Evolutionary conservation across 2,888 invertebrate species (phyloP).

Genomic region (Hipparchia sbordonii): DNA sequence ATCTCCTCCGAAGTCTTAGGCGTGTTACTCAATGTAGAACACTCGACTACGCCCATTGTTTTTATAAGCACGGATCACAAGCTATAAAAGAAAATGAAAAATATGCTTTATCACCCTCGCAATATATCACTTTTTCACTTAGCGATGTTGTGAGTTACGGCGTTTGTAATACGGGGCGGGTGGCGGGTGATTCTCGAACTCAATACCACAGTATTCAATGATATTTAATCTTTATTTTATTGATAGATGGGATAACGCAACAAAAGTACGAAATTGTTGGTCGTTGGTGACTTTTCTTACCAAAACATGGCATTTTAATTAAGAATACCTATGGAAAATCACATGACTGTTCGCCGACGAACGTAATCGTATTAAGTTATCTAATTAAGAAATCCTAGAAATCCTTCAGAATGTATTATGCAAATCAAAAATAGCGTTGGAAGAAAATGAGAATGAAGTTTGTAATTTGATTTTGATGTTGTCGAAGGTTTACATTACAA

Average conservation of each 20-base stretch:
- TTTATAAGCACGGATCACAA: conserved; percentile 26
- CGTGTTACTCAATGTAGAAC: conserved; percentile 53
- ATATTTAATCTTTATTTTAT: background rate
- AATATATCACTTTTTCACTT: conserved; percentile 36
- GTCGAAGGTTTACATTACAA: too few species aligned
- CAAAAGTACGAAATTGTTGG: background rate
- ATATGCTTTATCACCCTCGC: conserved; percentile 26
- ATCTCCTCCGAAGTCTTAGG: background rate
- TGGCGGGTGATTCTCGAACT: conserved; percentile 7
- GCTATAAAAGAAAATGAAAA: conserved; percentile 28
- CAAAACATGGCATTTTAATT: too few species aligned
- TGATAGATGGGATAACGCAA: background rate
- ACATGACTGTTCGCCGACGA: too few species aligned
- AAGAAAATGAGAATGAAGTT: too few species aligned
- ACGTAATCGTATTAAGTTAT: too few species aligned
- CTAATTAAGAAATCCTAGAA: too few species aligned
- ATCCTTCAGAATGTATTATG: too few species aligned
- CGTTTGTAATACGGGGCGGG: conserved; percentile 25
- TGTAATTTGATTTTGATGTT: too few species aligned
- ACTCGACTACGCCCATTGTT: conserved; percentile 53
- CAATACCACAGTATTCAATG: background rate
- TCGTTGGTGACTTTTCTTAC: background rate
- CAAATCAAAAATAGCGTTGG: too few species aligned
- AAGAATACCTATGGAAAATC: too few species aligned
- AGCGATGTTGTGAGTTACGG: conserved; percentile 26